phyloP scores from a whole-genome alignment of 92 coral and sea anemone genomes.

The Virgularia gustaviana region DNA sequence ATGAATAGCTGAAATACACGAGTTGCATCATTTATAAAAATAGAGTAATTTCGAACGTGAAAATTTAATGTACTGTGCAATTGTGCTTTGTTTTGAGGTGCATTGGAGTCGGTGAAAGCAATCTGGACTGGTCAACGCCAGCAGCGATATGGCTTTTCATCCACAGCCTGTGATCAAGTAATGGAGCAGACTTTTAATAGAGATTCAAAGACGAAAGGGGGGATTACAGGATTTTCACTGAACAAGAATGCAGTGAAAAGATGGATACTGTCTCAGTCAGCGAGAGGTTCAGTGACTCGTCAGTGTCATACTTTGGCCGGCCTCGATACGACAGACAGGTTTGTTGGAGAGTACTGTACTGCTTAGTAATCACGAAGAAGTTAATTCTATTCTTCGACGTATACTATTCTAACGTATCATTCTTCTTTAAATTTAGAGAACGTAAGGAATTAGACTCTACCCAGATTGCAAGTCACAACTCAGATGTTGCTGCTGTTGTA shows the following conservation, averaged over 20 bases:
- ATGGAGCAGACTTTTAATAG: conserved; percentile 4
- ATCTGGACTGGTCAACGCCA: conserved; percentile 35
- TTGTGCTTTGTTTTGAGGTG: conserved; percentile 26
- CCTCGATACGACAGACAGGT: conserved; percentile 7
- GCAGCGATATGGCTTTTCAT: conserved; percentile 29
- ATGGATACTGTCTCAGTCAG: conserved; percentile 33
- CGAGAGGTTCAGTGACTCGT: conserved; percentile 29
- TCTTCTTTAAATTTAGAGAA: conserved; percentile 7
- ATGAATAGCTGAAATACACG: too few species aligned
- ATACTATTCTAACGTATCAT: neutral
- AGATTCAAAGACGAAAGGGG: neutral
- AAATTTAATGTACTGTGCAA: too few species aligned
- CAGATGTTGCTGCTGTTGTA: conserved; percentile 28
- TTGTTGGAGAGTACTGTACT: conserved; percentile 8
- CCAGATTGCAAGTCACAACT: conserved; percentile 28
- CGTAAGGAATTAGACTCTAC: conserved; percentile 34
- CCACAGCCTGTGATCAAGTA: conserved; percentile 30
- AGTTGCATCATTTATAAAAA: too few species aligned
- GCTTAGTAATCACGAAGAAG: neutral
- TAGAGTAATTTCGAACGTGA: too few species aligned
- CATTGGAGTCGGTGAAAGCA: conserved; percentile 29
- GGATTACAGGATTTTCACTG: conserved; percentile 8
- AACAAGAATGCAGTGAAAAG: conserved; percentile 18
- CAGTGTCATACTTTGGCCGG: conserved; percentile 28
- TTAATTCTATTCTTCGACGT: neutral